A percentile compares a stretch with the other conserved stretches of the same genome.
Conservation (phyloP, 2,797 vertebrate species). For the Helicolenus hilgendorfi region DNA sequence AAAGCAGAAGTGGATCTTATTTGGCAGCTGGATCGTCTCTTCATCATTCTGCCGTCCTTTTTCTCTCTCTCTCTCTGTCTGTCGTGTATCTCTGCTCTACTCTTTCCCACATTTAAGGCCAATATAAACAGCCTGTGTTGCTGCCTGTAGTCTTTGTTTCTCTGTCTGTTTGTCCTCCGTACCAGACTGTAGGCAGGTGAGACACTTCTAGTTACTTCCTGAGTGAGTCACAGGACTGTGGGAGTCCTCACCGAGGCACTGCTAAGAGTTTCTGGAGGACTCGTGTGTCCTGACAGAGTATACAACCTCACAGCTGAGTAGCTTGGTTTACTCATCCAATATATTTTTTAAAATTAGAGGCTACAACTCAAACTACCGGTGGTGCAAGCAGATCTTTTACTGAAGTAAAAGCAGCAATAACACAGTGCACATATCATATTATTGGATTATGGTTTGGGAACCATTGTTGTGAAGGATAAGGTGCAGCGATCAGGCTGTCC, state of each 20-base stretch:
- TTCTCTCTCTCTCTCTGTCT: conserved; percentile 6
- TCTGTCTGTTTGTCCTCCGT: conserved; percentile 46
- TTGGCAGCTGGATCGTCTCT: conserved; percentile 55
- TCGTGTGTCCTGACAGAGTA: not conserved
- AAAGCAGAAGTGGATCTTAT: conserved; percentile 55
- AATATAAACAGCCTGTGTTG: conserved; percentile 74
- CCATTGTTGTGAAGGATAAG: not conserved
- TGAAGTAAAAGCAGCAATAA: not conserved
- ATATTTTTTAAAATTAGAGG: not conserved
- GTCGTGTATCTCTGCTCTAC: not conserved
- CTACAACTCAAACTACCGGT: not conserved
- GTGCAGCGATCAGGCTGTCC: not conserved
- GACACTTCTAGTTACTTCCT: conserved; percentile 62
- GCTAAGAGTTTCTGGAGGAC: conserved; percentile 8
- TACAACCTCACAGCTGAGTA: conserved; percentile 4
- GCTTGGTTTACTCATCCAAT: not conserved
- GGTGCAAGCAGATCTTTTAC: not conserved
- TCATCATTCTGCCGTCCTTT: conserved; percentile 1
- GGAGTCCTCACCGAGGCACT: not conserved
- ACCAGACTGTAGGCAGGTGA: conserved; percentile 55
- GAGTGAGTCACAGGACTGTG: conserved; percentile 42
- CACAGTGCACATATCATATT: not conserved
- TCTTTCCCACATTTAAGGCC: conserved; percentile 65
- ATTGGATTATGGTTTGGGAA: not conserved
- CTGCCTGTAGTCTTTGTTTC: conserved; percentile 25